Conservation (phyloP, 2,888 invertebrate species). For the Synergus itoensis region DNA sequence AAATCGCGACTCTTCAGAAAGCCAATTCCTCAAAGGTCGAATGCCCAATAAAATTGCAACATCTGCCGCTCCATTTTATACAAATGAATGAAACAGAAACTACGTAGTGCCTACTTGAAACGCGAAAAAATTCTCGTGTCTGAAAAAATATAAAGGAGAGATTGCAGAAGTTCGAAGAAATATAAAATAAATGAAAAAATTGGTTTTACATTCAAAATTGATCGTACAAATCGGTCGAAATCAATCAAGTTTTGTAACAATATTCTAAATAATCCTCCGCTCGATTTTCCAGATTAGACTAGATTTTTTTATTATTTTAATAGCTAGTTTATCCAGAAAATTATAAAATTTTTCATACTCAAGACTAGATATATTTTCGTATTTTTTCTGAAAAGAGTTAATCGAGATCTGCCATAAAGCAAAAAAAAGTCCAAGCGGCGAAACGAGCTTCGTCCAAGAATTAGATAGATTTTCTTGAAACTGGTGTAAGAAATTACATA, state of each 20-base stretch:
- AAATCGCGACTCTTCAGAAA: conserved; percentile 54
- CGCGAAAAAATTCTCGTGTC: conserved; percentile 38
- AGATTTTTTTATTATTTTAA: background rate
- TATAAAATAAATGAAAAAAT: conserved; percentile 10
- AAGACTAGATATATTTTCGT: background rate
- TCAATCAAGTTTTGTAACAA: conserved; percentile 52
- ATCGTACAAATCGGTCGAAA: conserved; percentile 41
- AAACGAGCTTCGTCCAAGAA: background rate
- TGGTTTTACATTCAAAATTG: conserved; percentile 16
- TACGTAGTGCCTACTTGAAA: conserved; percentile 61
- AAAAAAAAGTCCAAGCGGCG: background rate
- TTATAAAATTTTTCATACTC: background rate
- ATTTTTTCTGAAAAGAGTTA: background rate
- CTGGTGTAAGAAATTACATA: background rate
- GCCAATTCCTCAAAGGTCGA: conserved; percentile 67
- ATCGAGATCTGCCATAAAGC: background rate
- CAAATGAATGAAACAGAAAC: conserved; percentile 72
- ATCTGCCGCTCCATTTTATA: conserved; percentile 71
- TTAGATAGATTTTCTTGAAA: background rate
- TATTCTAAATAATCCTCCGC: conserved; percentile 56
- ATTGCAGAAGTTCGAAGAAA: conserved; percentile 15
- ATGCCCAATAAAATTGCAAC: conserved; percentile 72
- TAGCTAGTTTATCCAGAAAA: background rate
- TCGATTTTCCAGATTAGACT: conserved; percentile 37
- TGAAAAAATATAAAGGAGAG: conserved; percentile 34